Base-by-base conservation (phyloP, 2,888 invertebrate species). In the Caenorhabditis virilis region DNA sequence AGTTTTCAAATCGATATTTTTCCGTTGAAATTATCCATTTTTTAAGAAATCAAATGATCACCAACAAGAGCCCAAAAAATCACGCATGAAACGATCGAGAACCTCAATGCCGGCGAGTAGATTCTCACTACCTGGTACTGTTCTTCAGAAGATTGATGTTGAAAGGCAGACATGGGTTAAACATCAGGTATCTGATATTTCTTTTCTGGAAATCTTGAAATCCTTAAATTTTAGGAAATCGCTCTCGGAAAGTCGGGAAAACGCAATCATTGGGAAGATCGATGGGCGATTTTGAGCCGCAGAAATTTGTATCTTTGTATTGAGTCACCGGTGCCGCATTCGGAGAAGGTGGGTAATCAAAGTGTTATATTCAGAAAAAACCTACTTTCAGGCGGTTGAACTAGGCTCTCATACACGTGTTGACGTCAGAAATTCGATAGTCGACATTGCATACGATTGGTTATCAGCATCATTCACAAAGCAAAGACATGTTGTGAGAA, bases 391-490 rank as follows among this genome's bases (percentile, higher is more conserved):
- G 64, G 47, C 49, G 15, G 33, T 64, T 30, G 59, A 62, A 26
- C 52, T 69, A 1, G 51, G 59, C 13, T 41, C 54, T 11, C 62
- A 62, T 39, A 56, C 53, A n/a, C 52, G 67, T n/a, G 50, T 75
- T n/a, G 75, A 75, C 26, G 69, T 75, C 25, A 42, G 54, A 25
- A 65, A 65, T 20, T 47, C 73, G 7, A 69, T 75, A 15, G 68
- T 69, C 18, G 75, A 75, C 52, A 75, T 75, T 25, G 73, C 75
- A 22, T 75, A 75, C 51, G 75, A 73, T 54, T 71, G 64, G 63
- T 61, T 73, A 9, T 59, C 63, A 20, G 35, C 61, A 20, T 33
- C 64, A 11, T 55, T 58, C 26, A 50, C 60, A 6, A 60, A 66
- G 46, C 59, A 63, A 47, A 55, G 66, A 11, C 74, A 74, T 48